phyloP scores from a whole-genome alignment of 2,797 vertebrate species.

The Cirrhinus mrigala region DNA sequence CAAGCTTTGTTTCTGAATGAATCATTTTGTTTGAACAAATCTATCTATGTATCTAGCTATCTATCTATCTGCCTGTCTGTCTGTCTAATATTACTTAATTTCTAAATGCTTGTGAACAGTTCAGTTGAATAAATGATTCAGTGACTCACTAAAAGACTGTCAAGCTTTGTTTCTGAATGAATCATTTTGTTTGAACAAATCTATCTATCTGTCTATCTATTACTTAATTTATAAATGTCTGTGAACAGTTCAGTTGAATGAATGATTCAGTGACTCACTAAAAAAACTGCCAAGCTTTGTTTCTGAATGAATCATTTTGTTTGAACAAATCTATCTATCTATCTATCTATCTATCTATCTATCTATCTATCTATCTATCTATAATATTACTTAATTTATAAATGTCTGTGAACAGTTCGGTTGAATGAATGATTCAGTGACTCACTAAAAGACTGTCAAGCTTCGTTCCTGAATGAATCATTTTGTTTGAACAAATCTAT shows the following conservation, averaged over 20 bases:
- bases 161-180: not conserved
- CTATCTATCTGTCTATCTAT: not conserved
- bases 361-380: no score
- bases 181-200: not conserved
- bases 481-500: not conserved
- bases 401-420: not conserved
- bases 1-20: not conserved
- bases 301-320: not conserved
- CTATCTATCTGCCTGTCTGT: no score
- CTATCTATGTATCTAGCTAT: no score
- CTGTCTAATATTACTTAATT: no score
- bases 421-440: not conserved
- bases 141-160: not conserved
- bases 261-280: not conserved
- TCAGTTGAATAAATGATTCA: not conserved
- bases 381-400: not conserved
- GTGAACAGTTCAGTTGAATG: not conserved
- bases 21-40: no score
- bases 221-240: not conserved
- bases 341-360: no score
- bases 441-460: not conserved
- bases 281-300: not conserved
- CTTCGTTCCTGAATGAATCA: not conserved
- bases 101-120: no score
- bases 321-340: not conserved